phyloP scores from a whole-genome alignment of 2,113 vertebrate genomes.

The Micronycteris hirsuta region DNA sequence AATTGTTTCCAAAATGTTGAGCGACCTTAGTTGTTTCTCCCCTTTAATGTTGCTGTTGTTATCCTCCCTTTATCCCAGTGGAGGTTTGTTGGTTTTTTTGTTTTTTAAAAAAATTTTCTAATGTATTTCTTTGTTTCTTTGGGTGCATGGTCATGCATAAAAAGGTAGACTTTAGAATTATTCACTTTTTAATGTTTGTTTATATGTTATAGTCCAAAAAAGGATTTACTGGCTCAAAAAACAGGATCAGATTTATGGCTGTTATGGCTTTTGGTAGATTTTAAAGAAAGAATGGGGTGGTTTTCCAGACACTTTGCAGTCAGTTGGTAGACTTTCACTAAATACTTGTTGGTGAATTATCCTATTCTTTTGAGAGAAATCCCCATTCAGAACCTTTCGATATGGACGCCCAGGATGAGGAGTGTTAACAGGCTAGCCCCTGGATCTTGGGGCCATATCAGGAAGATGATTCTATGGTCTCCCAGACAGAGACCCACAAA shows the following conservation, averaged over 20 bases:
- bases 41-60: neutral
- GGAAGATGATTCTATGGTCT: neutral
- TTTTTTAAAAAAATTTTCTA: neutral
- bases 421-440: neutral
- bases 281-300: neutral
- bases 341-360: neutral
- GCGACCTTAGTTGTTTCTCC: neutral
- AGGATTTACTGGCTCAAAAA: neutral
- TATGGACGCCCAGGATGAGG: neutral
- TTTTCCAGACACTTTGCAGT: neutral
- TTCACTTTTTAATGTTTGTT: neutral
- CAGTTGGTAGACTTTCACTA: neutral
- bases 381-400: neutral
- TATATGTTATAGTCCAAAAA: neutral
- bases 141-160: neutral
- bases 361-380: neutral
- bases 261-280: neutral
- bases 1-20: neutral
- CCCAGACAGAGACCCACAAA: neutral
- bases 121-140: neutral
- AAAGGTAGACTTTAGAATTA: neutral
- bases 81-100: neutral
- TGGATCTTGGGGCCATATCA: neutral
- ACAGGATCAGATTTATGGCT: neutral
- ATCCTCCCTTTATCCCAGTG: neutral